Base-by-base conservation (phyloP, 1,140 invertebrate species). In the Ceratoteleas bidentatus region DNA sequence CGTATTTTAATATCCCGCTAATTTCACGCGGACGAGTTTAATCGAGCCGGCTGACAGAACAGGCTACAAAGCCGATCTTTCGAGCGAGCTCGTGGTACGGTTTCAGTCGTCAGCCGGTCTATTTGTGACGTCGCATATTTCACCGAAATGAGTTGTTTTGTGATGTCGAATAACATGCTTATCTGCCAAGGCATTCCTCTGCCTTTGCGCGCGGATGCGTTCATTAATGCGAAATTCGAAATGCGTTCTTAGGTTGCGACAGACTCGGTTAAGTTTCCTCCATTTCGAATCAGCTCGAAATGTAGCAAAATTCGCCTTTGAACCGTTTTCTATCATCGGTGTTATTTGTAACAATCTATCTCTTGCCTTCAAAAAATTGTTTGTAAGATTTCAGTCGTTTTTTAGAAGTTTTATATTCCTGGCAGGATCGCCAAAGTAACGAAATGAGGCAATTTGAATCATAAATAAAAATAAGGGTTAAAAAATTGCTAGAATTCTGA, bases 1-100 rank as follows among this genome's bases (percentile, higher is more conserved):
- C 68, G 56, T 36, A 66, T 64, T 81, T 81, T 81, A 81, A 81
- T 74, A 81, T 74, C 77, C 77, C 74, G 64, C 14, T 57, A 69
- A 81, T 74, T 81, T 69, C 62, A 69, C 24, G 15, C 7, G 52
- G n/a, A 65, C 60, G 68, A 80, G 72, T 81, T 75, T 81, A 81
- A 76, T 81, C 66, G 56, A 76, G 61, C 65, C 65, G 45, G 72
- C 24, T 24, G 24, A 24, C 24, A 24, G 24, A 24, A 24, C 66
- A 54, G 40, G 49, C 40, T 52, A 65, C 56, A 80, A 57, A 74
- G 77, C 74, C 43, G 32, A 43, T 53, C 52, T 14, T 68, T 72
- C 54, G 64, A 64, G 16, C 54, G 57, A 62, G 65, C 49, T 52
- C 16, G 45, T 16, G 40, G 70, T 52, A 11, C 75, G 58, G 61